Evolutionary conservation across 2,888 invertebrate species (phyloP).

Genomic region (Celastrina argiolus): DNA sequence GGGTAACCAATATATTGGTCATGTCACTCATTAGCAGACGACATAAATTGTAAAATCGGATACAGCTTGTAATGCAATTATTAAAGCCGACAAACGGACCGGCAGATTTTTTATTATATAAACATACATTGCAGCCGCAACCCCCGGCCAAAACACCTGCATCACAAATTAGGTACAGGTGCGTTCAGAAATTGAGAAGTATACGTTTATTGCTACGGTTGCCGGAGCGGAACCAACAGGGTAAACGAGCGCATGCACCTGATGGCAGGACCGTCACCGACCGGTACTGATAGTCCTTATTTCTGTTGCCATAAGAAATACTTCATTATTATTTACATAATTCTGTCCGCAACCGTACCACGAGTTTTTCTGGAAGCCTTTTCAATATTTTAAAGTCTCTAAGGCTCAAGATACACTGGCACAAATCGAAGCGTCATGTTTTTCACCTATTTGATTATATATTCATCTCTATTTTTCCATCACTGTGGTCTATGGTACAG

Average conservation of each 20-base stretch:
- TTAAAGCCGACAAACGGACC: slow-evolving; percentile 8
- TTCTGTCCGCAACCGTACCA: too few species aligned
- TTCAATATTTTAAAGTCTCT: too few species aligned
- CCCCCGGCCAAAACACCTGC: slow-evolving; percentile 17
- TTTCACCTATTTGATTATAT: too few species aligned
- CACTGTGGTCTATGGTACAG: too few species aligned
- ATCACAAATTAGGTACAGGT: slow-evolving; percentile 20
- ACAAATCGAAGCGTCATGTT: too few species aligned
- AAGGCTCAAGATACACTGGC: too few species aligned
- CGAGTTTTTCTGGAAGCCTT: too few species aligned
- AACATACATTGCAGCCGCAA: slow-evolving; percentile 8
- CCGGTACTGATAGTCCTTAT: too few species aligned
- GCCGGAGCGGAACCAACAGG: slow-evolving; percentile 6
- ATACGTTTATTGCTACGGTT: not conserved
- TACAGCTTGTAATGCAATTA: slow-evolving; percentile 14
- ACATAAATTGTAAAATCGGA: not conserved
- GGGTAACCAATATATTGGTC: not conserved
- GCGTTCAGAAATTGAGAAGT: slow-evolving; percentile 15
- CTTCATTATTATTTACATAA: too few species aligned
- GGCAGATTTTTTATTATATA: slow-evolving; percentile 17
- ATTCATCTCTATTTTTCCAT: too few species aligned
- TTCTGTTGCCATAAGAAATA: too few species aligned
- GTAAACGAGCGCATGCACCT: not conserved
- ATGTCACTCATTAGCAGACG: slow-evolving; percentile 3
- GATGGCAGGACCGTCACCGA: too few species aligned